Conservation (phyloP, 2,888 invertebrate species). For the Lamellibrachia satsuma region DNA sequence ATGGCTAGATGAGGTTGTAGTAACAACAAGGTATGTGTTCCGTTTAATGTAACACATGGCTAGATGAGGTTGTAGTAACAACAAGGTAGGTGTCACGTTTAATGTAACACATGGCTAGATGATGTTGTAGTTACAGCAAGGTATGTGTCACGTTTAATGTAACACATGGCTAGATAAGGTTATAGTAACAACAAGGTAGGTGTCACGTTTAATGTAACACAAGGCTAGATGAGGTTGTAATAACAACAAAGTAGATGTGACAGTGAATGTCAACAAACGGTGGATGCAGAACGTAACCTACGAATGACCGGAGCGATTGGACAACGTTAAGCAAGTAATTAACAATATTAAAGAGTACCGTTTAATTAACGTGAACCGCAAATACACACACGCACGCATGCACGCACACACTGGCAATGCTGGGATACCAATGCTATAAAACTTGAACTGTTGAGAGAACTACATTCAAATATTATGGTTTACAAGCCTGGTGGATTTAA, state of each 20-base stretch:
- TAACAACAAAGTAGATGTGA: background rate
- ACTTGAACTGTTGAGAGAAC: background rate
- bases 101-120: no score
- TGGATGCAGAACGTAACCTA: background rate
- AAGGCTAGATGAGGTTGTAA: background rate
- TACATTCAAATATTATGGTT: background rate
- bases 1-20: no score
- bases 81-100: no score
- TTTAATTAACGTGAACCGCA: background rate
- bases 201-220: background rate
- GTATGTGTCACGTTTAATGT: background rate
- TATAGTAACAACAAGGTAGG: background rate
- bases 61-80: no score
- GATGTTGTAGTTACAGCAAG: no score
- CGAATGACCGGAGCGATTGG: background rate
- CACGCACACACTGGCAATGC: background rate
- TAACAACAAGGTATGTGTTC: no score
- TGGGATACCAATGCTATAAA: no score
- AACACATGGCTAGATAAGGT: background rate
- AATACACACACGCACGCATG: background rate
- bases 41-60: no score
- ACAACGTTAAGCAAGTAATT: background rate
- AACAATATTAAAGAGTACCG: background rate
- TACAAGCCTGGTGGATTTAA: background rate
- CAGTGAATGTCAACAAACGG: background rate